Evolutionary conservation across 2,888 invertebrate species (phyloP).

Genomic region (Meta bourneti): DNA sequence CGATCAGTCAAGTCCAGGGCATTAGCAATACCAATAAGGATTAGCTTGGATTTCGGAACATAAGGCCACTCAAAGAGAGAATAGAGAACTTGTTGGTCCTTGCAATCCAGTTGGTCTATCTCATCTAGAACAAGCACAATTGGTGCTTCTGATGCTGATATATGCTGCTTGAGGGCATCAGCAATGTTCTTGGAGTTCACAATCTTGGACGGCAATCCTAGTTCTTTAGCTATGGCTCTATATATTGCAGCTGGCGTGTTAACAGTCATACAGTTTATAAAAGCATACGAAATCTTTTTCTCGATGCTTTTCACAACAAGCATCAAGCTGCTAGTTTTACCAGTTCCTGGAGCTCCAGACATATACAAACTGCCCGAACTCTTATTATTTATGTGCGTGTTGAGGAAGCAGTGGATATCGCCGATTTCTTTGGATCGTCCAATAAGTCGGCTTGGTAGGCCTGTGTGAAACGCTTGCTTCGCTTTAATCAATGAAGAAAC

Average conservation of each 20-base stretch:
- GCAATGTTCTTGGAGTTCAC: conserved; percentile 83
- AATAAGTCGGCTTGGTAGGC: conserved; percentile 55
- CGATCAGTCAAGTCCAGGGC: conserved; percentile 96
- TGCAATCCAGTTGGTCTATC: conserved; percentile 92
- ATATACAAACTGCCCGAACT: conserved; percentile 93
- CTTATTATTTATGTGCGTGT: conserved; percentile 85
- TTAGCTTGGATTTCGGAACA: conserved; percentile 85
- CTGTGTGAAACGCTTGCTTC: conserved; percentile 74
- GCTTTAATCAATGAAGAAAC: conserved; percentile 28
- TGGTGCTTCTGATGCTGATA: conserved; percentile 80
- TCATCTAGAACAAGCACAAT: conserved; percentile 92
- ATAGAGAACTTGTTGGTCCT: conserved; percentile 92
- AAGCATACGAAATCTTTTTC: conserved; percentile 85
- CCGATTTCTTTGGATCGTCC: conserved; percentile 69
- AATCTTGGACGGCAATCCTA: conserved; percentile 83
- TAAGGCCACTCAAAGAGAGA: conserved; percentile 97
- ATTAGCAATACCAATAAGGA: conserved; percentile 96
- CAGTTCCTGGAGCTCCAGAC: conserved; percentile 98
- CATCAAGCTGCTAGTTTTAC: conserved; percentile 94
- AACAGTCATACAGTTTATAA: conserved; percentile 93
- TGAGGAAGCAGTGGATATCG: conserved; percentile 86
- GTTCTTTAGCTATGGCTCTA: conserved; percentile 87
- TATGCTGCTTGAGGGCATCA: conserved; percentile 86
- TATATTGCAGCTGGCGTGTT: conserved; percentile 91
- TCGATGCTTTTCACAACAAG: conserved; percentile 81